Evolutionary conservation across 2,888 invertebrate species (phyloP).

Genomic region (Temnothorax rugatulus): DNA sequence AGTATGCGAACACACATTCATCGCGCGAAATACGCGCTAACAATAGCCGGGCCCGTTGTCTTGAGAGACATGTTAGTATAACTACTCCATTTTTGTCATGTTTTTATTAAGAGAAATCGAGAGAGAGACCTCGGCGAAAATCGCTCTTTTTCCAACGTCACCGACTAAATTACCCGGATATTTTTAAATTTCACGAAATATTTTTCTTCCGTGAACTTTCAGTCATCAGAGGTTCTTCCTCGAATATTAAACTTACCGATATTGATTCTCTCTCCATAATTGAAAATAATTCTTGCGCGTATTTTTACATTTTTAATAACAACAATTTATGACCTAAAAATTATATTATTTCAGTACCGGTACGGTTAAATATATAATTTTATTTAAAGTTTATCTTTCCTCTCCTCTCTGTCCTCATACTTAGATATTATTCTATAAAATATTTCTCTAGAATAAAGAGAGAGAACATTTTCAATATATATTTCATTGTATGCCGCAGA

Average conservation of each 20-base stretch:
- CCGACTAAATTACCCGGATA: neutral
- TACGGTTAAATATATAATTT: neutral
- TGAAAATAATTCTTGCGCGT: neutral
- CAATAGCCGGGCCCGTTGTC: slow-evolving; percentile 56
- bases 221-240: neutral
- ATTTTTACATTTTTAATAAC: neutral
- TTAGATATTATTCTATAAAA: neutral
- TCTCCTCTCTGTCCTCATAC: neutral
- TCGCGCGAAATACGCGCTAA: slow-evolving; percentile 39
- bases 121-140: neutral
- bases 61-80: slow-evolving; percentile 24
- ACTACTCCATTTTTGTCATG: slow-evolving; percentile 18
- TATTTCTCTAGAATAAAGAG: neutral
- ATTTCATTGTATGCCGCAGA: neutral
- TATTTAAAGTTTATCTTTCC: neutral
- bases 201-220: neutral
- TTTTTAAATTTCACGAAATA: neutral
- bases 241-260: neutral
- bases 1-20: slow-evolving; percentile 40
- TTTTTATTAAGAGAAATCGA: slow-evolving; percentile 4
- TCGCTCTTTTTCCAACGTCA: neutral
- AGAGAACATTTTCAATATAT: neutral
- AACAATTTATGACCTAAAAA: neutral
- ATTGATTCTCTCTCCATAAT: neutral
- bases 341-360: neutral